Percentiles rank a stretch among this genome's conserved stretches.
phyloP scores from a whole-genome alignment of 2,113 vertebrate species.

The Entelurus aequoreus region DNA sequence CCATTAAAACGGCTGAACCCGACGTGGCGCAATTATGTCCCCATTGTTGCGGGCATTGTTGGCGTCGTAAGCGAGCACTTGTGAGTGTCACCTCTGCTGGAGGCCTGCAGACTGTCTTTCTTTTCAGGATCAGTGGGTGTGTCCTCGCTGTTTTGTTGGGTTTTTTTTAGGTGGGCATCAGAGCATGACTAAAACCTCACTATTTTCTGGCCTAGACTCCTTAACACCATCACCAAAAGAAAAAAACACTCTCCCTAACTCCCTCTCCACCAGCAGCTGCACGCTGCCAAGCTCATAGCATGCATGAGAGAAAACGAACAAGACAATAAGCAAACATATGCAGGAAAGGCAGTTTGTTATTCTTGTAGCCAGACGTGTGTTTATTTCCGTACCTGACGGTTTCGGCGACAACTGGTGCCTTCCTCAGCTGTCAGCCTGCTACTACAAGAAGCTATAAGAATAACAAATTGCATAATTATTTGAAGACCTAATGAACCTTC shows the following conservation, averaged over 20 bases:
- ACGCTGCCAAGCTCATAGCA: constrained; percentile 60
- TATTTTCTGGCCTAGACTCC: constrained; percentile 37
- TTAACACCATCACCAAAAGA: background rate
- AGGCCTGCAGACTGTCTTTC: constrained; percentile 41
- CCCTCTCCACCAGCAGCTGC: constrained; percentile 12
- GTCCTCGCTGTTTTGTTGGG: constrained; percentile 30
- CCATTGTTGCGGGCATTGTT: constrained; percentile 37
- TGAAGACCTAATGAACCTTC: no score
- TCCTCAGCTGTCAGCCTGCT: no score
- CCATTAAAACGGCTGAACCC: constrained; percentile 47
- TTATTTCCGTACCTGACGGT: no score
- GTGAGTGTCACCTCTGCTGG: constrained; percentile 57
- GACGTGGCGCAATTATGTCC: constrained; percentile 47
- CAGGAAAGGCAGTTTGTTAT: constrained; percentile 4
- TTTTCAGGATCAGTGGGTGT: constrained; percentile 57
- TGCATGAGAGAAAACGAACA: constrained; percentile 57
- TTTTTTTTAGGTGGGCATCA: constrained; percentile 51
- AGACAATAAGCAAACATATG: constrained; percentile 36
- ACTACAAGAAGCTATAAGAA: no score
- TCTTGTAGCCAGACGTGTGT: no score
- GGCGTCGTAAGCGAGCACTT: constrained; percentile 43
- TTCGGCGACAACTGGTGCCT: no score
- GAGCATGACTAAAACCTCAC: constrained; percentile 57
- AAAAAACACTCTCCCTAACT: background rate
- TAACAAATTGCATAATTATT: no score